Base-by-base conservation (phyloP, 2,797 vertebrate species). In the Mormyrops boulengeri region DNA sequence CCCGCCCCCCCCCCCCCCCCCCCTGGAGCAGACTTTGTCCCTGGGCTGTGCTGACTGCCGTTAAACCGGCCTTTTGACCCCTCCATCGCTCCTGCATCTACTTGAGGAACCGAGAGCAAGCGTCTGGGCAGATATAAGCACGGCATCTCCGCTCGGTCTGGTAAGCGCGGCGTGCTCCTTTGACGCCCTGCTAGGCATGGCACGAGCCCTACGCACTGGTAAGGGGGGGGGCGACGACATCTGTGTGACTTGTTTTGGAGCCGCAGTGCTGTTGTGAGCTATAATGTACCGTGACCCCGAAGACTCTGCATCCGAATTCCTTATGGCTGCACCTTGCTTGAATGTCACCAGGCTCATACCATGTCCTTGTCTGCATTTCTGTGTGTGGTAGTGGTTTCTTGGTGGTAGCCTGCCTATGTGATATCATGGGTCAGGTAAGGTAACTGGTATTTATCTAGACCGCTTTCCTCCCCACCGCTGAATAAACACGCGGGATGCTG, bases 11-110 rank as follows among this genome's bases (percentile, higher is more conserved):
- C n/a, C n/a, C n/a, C n/a, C n/a, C n/a, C n/a, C n/a, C n/a, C n/a
- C 62, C 41, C 26, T 26, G 84, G n/a, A 85, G n/a, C 89, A 77
- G 85, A 69, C 80, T 62, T 80, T 80, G 66, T 80, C 62, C 34
- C 57, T 30, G 89, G 34, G 17, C 85, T 87, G 85, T 19, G 9
- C 26, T 34, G 12, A 22, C 89, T 73, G 60, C 49, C 87, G 62
- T 77, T 87, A 6, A 22, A 30, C 11, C 0, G 22, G 85, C 49
- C 86, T 85, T 89, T 89, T 89, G 89, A 88, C 52, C 26, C 22
- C 84, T 86, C 84, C 84, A 6, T 80, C 26, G 22, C 47, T 30
- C 1, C 12, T 17, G 30, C 52, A 8, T 87, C 57, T 52, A 22
- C 34, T 55, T 87, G 34, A 77, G 53, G 89, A 80, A 12, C 8